Evolutionary conservation across 2,888 invertebrate genomes (phyloP).

Genomic region (Carabus problematicus): DNA sequence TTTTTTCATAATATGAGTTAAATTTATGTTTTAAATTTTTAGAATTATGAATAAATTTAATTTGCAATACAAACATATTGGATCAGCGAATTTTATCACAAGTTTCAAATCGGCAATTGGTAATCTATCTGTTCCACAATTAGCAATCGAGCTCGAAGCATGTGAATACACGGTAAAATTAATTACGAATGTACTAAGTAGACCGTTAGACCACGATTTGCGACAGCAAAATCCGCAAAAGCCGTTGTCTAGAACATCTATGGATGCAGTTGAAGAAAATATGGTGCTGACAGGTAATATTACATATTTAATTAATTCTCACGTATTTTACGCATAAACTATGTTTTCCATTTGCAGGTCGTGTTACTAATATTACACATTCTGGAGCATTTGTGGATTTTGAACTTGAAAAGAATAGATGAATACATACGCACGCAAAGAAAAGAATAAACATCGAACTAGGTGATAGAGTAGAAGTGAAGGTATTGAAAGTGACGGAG

Average conservation of each 20-base stretch:
- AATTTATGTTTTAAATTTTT: background rate
- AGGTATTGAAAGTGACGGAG: too few relatives aligned
- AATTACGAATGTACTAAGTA: conserved; percentile 76
- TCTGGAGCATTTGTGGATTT: too few relatives aligned
- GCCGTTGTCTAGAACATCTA: conserved; percentile 77
- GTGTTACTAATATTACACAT: too few relatives aligned
- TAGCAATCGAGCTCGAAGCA: conserved; percentile 65
- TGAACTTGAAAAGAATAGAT: too few relatives aligned
- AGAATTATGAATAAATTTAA: conserved; percentile 57
- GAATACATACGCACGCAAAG: too few relatives aligned
- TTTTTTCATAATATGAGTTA: too few relatives aligned
- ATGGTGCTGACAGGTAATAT: conserved; percentile 68
- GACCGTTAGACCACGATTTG: conserved; percentile 72
- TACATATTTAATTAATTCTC: too few relatives aligned
- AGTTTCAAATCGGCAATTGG: conserved; percentile 52
- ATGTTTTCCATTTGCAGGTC: too few relatives aligned
- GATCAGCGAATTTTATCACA: conserved; percentile 57
- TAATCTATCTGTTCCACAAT: conserved; percentile 50
- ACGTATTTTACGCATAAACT: too few relatives aligned
- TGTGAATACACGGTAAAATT: conserved; percentile 71
- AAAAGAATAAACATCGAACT: too few relatives aligned
- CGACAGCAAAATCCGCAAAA: conserved; percentile 69
- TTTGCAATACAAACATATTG: conserved; percentile 57
- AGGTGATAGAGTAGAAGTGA: too few relatives aligned
- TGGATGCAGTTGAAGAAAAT: conserved; percentile 70